Evolutionary conservation across 2,113 vertebrate genomes (phyloP).

Genomic region (Plotosus lineatus): DNA sequence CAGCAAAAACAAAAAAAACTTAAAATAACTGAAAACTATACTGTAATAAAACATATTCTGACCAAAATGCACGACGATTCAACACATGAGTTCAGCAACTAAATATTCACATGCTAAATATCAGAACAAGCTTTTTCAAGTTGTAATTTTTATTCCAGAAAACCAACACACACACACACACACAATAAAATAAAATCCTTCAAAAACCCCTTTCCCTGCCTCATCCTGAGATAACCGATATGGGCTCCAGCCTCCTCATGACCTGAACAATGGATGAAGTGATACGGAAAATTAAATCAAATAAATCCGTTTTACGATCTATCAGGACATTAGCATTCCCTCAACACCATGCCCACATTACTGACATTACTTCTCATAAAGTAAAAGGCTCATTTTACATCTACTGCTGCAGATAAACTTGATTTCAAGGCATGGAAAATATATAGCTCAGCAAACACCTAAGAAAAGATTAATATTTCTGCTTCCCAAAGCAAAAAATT

Average conservation of each 20-base stretch:
- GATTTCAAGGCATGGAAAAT: too few relatives aligned
- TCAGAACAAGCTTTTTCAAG: neutral
- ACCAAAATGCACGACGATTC: slow-evolving; percentile 27
- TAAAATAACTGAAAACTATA: slow-evolving; percentile 30
- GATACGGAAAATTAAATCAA: too few relatives aligned
- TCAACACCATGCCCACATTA: neutral
- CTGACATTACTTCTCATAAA: neutral
- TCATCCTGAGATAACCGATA: too few relatives aligned
- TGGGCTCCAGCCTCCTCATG: too few relatives aligned
- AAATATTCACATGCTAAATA: neutral
- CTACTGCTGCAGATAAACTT: slow-evolving; percentile 12
- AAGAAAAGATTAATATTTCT: too few relatives aligned
- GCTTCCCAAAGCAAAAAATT: too few relatives aligned
- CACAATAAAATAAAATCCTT: neutral
- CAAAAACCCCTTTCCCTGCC: too few relatives aligned
- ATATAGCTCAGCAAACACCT: too few relatives aligned
- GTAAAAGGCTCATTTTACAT: neutral
- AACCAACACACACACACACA: neutral
- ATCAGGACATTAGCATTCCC: neutral
- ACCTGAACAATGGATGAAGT: too few relatives aligned
- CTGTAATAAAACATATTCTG: slow-evolving; percentile 47
- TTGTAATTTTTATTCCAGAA: neutral
- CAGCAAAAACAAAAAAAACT: slow-evolving; percentile 44
- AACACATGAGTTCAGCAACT: slow-evolving; percentile 13
- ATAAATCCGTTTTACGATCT: neutral